phyloP scores from a whole-genome alignment of 2,113 vertebrate species.

The Pungitius pungitius region DNA sequence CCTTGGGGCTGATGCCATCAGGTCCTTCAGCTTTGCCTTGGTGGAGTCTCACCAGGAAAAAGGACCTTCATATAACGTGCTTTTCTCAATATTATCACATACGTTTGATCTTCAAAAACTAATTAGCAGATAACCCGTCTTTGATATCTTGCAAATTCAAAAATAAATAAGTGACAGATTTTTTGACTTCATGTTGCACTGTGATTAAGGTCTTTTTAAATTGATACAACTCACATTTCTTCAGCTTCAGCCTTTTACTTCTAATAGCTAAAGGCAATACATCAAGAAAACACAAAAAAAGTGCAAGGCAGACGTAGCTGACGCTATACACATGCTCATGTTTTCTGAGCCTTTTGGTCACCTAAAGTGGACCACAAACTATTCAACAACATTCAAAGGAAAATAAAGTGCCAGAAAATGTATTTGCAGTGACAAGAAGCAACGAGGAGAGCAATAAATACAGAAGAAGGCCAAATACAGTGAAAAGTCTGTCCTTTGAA shows the following conservation, averaged over 20 bases:
- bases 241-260: not conserved
- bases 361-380: not conserved
- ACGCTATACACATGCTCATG: not conserved
- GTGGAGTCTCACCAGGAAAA: not conserved
- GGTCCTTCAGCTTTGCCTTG: too few relatives aligned
- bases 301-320: not conserved
- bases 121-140: not conserved
- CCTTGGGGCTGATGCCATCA: too few relatives aligned
- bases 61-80: not conserved
- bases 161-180: not conserved
- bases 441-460: slow-evolving; percentile 2
- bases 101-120: not conserved
- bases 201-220: not conserved
- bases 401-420: not conserved
- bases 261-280: not conserved
- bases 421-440: not conserved
- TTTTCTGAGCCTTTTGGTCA: not conserved
- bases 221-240: not conserved
- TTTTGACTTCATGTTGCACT: not conserved
- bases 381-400: not conserved
- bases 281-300: not conserved
- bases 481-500: slow-evolving; percentile 15
- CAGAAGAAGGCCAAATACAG: not conserved
- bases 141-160: not conserved
- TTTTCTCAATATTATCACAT: not conserved